phyloP scores from a whole-genome alignment of 2,113 vertebrate species.

The Rhizomys pruinosus region DNA sequence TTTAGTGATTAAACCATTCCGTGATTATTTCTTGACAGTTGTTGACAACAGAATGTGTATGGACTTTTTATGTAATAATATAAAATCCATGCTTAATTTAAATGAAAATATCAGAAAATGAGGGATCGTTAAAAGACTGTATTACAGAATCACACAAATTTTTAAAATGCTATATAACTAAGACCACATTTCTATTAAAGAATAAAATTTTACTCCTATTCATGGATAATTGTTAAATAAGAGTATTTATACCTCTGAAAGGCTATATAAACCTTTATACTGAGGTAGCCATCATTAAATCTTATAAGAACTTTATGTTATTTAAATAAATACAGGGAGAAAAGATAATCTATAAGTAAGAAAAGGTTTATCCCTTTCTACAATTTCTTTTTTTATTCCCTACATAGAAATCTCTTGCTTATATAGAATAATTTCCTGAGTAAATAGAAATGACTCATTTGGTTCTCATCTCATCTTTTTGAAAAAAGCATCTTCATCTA shows the following conservation, averaged over 20 bases:
- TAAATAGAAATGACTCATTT: background rate
- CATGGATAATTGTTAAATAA: background rate
- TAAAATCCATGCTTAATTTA: slow-evolving; percentile 27
- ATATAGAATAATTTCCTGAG: background rate
- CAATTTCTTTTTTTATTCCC: background rate
- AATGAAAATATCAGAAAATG: slow-evolving; percentile 31
- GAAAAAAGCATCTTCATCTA: background rate
- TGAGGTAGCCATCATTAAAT: background rate
- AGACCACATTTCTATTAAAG: background rate
- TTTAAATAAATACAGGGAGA: background rate
- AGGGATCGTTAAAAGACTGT: background rate
- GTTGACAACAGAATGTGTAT: background rate
- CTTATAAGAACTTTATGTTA: background rate
- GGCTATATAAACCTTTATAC: background rate
- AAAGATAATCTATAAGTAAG: background rate
- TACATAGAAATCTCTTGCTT: slow-evolving; percentile 1
- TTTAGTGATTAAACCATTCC: slow-evolving; percentile 1
- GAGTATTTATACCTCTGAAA: background rate
- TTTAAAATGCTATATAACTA: background rate
- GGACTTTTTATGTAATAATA: background rate
- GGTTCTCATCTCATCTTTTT: background rate
- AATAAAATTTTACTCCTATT: slow-evolving; percentile 1
- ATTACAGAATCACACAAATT: background rate
- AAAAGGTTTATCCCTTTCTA: background rate
- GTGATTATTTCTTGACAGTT: slow-evolving; percentile 48